phyloP scores from a whole-genome alignment of 2,113 vertebrate species.

The Gobio gobio region DNA sequence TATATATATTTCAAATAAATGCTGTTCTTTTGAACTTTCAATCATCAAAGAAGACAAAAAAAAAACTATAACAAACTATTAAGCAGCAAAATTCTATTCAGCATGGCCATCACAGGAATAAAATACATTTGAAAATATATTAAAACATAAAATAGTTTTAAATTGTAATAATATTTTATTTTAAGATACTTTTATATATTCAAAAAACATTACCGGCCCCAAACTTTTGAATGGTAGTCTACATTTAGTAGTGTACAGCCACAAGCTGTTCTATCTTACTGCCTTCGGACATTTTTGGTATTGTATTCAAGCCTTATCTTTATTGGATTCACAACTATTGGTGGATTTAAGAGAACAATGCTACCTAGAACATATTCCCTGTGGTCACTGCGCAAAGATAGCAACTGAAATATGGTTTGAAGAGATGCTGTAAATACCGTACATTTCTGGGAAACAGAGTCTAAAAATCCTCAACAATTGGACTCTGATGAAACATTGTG shows the following conservation, averaged over 20 bases:
- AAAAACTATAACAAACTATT: too few species aligned
- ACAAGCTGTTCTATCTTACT: too few species aligned
- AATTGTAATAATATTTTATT: neutral
- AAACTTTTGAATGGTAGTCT: neutral
- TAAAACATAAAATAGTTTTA: too few species aligned
- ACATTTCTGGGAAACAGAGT: neutral
- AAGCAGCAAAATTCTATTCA: too few species aligned
- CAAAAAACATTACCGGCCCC: neutral
- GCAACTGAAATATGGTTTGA: constrained; percentile 25
- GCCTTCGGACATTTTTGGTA: neutral
- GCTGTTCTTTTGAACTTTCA: too few species aligned
- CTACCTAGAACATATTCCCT: neutral
- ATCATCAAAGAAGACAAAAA: too few species aligned
- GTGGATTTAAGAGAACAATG: constrained; percentile 2
- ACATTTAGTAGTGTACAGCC: too few species aligned
- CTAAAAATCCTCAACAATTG: neutral
- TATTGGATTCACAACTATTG: neutral
- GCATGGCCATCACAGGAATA: too few species aligned
- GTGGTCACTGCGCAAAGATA: neutral
- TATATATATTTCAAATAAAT: too few species aligned
- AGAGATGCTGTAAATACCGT: neutral
- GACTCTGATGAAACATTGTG: neutral
- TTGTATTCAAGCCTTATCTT: neutral
- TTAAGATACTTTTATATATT: neutral
- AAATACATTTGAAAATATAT: too few species aligned